Percentiles rank a stretch among this genome's conserved stretches.
Conservation (phyloP, 1,140 invertebrate genomes). For the Stegodyphus dumicola region DNA sequence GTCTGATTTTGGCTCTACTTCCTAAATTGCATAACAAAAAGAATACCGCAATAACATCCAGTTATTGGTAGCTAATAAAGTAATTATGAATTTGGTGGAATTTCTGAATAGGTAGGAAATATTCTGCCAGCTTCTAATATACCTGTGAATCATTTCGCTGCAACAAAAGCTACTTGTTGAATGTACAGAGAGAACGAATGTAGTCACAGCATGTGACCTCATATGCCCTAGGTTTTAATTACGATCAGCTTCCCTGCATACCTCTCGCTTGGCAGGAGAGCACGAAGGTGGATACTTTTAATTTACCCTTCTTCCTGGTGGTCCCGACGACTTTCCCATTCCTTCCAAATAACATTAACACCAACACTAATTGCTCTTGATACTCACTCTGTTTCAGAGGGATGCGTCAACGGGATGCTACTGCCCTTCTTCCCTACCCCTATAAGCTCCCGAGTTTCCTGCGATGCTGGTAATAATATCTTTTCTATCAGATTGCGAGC, state of each 20-base stretch:
- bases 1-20: no score
- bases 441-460: no score
- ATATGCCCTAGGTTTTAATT: not conserved
- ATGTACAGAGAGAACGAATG: no score
- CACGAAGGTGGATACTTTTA: not conserved
- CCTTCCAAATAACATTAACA: conserved; percentile 4
- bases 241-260: no score
- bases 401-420: not conserved
- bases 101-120: not conserved
- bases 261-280: not conserved
- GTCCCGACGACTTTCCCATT: not conserved
- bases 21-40: no score
- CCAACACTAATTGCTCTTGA: conserved; percentile 6
- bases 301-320: not conserved
- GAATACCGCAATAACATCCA: no score
- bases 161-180: no score
- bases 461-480: not conserved
- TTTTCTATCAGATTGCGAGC: not conserved
- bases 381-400: not conserved
- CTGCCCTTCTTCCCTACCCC: no score
- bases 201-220: no score
- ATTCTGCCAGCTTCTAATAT: no score
- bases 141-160: no score
- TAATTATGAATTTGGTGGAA: not conserved
- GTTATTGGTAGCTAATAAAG: no score